Evolutionary conservation across 2,113 vertebrate species (phyloP), one percentile per base, ranked within the genome.

Genomic region (Podarcis muralis): DNA sequence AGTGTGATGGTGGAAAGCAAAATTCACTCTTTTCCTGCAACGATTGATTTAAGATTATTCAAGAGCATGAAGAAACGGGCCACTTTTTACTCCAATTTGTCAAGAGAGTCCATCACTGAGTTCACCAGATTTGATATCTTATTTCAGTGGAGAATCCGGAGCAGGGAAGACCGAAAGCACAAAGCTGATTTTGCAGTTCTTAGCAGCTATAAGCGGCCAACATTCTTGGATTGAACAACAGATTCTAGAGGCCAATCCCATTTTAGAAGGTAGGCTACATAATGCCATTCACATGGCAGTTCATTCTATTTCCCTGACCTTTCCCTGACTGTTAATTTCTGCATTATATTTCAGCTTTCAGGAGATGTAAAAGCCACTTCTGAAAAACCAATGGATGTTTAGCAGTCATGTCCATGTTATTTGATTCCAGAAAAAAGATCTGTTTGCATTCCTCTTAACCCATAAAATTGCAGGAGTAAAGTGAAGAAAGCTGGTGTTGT

Each of bases 191-290:
- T 94, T 99, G 90, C 99, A 99, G 95, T 99, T 98, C 94, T 94
- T 99, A 95, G 98, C 99, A 83, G 98, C 98, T 0, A 93, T 99
- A 76, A 99, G 98, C 2, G 98, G 98, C 3, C 98, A 99, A 93
- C 98, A 98, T 91, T 98, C 98, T 2, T 99, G 98, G 98, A 98
- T 99, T 66, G 99, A 99, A 93, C 99, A 99, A 94, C 99, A 99
- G 95, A 96, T 99, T 81, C 97, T 99, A 40, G 99, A 99, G 91
- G 98, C 99, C 40, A 99, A 98, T 91, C 99, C 99, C 69, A 99
- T 99, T 75, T 94, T 99, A 90, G 99, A 99, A 97, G 99, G 99
- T 99, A 94, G 71, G 96, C 35, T 87, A 76, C 65, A 37, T 18
- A 62, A 62, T 62, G 59, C 13, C 48, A 53, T 53, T 53, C 48